Conservation (phyloP, 1,140 invertebrate genomes). For the Drosophila lini region DNA sequence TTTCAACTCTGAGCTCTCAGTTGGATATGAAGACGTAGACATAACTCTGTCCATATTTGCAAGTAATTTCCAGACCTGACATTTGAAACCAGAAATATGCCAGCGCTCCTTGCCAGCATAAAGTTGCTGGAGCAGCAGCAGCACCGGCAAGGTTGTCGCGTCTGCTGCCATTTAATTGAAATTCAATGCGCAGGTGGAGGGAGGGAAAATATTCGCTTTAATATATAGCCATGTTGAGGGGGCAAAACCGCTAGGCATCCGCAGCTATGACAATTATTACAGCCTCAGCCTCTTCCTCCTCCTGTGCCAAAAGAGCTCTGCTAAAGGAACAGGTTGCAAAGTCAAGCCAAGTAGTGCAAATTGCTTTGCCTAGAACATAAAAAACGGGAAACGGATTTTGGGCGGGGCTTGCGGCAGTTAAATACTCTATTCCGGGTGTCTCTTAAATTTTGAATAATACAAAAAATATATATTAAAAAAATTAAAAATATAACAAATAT, state of each 20-base stretch:
- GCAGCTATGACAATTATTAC: slow-evolving; percentile 70
- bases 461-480: no score
- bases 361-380: slow-evolving; percentile 61
- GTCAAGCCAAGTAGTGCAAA: slow-evolving; percentile 63
- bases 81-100: slow-evolving; percentile 74
- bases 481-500: no score
- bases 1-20: slow-evolving; percentile 23
- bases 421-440: slow-evolving; percentile 3
- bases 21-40: slow-evolving; percentile 32
- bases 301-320: slow-evolving; percentile 19
- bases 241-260: slow-evolving; percentile 58
- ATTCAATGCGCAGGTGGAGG: slow-evolving; percentile 62
- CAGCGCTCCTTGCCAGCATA: slow-evolving; percentile 18
- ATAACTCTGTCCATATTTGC: slow-evolving; percentile 56
- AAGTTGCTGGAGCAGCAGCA: slow-evolving; percentile 21
- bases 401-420: not conserved
- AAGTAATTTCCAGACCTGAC: slow-evolving; percentile 50
- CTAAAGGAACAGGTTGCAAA: slow-evolving; percentile 51
- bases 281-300: slow-evolving; percentile 10
- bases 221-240: slow-evolving; percentile 3
- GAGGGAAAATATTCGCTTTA: not conserved
- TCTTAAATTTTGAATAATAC: no score
- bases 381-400: slow-evolving; percentile 43
- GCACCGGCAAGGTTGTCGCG: slow-evolving; percentile 32
- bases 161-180: slow-evolving; percentile 74